phyloP scores from a whole-genome alignment of 2,888 invertebrate species.

The Oegoconia quadripuncta region DNA sequence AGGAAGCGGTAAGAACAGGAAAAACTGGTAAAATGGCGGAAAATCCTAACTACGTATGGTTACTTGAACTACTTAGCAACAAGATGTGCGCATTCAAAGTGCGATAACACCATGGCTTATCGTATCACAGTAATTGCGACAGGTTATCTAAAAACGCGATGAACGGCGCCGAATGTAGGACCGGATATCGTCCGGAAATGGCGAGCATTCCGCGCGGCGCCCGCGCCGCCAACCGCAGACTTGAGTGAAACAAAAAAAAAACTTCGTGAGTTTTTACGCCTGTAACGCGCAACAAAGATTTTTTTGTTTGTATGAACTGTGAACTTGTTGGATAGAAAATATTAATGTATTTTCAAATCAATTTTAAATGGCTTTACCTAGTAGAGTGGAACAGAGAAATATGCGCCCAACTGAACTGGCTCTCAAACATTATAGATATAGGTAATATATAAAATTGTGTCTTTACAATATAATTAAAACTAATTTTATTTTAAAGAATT shows the following conservation, averaged over 20 bases:
- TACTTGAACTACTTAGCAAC: too few relatives aligned
- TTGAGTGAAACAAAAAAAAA: slow-evolving; percentile 49
- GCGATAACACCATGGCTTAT: too few relatives aligned
- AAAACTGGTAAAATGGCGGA: slow-evolving; percentile 42
- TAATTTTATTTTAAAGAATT: too few relatives aligned
- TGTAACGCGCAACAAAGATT: slow-evolving; percentile 24
- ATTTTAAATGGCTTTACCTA: too few relatives aligned
- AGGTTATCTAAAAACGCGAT: slow-evolving; percentile 51
- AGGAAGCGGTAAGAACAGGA: slow-evolving; percentile 41
- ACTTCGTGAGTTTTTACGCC: slow-evolving; percentile 32
- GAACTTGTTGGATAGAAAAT: slow-evolving; percentile 5
- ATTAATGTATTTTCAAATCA: too few relatives aligned
- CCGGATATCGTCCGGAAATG: slow-evolving; percentile 78
- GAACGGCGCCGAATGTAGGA: slow-evolving; percentile 49
- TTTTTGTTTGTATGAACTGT: slow-evolving; percentile 16
- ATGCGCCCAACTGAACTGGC: too few relatives aligned
- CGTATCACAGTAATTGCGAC: slow-evolving; percentile 27
- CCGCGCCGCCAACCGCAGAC: slow-evolving; percentile 49
- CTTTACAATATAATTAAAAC: too few relatives aligned
- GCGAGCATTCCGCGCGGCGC: slow-evolving; percentile 71
- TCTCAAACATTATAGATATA: too few relatives aligned
- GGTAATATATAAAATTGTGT: too few relatives aligned
- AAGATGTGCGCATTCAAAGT: too few relatives aligned
- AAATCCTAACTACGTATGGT: slow-evolving; percentile 20
- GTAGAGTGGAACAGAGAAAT: too few relatives aligned